These are phyloP conservation scores for Drosophila kepulauana DNA, from an alignment of 1,140 invertebrate genomes.

Conservation along the genomic window DNA sequence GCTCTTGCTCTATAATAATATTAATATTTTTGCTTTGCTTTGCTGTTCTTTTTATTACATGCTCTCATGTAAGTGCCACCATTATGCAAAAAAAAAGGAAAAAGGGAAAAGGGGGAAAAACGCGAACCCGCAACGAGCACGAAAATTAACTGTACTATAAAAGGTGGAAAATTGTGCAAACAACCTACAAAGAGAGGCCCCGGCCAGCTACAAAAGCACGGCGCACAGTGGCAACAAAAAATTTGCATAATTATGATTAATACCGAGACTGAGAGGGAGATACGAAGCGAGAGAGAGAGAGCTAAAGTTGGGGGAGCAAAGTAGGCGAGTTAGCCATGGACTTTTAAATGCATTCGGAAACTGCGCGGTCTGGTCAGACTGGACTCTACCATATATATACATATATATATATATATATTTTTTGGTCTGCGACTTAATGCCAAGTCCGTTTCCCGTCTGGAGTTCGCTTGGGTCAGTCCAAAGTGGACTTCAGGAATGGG, in stretches of 20 bases:
- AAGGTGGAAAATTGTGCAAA: conserved; percentile 84
- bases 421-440: conserved; percentile 8
- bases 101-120: conserved; percentile 15
- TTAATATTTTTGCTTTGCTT: conserved; percentile 17
- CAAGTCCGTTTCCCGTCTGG: conserved; percentile 27
- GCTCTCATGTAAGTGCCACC: conserved; percentile 30
- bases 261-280: conserved; percentile 38
- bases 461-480: background rate
- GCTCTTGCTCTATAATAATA: conserved; percentile 2
- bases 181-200: conserved; percentile 64
- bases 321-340: background rate
- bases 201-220: conserved; percentile 11
- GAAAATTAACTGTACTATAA: conserved; percentile 84
- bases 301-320: background rate
- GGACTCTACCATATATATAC: background rate
- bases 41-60: conserved; percentile 37
- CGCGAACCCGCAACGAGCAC: conserved; percentile 66
- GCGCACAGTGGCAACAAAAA: conserved; percentile 44
- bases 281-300: background rate
- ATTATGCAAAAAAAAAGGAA: conserved; percentile 45
- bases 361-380: conserved; percentile 10
- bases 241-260: conserved; percentile 84
- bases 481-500: conserved; percentile 21
- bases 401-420: background rate
- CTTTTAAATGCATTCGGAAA: conserved; percentile 56